Conservation (phyloP, 2,113 vertebrate species). For the Cygnus atratus region DNA sequence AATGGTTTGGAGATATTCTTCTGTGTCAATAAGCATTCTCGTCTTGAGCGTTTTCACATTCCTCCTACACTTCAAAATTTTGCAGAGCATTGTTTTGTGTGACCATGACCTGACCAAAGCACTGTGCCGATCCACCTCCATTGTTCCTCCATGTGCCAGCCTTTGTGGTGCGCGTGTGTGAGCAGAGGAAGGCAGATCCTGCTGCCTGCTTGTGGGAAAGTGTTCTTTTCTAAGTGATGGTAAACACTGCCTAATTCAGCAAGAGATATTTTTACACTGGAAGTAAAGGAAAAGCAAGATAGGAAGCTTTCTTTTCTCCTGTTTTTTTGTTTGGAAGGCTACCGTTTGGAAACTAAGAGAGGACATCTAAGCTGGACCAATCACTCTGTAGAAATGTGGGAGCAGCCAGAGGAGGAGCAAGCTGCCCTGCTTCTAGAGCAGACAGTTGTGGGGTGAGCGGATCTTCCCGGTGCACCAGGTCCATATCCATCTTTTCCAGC, state of each 20-base stretch:
- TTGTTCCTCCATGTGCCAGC: neutral
- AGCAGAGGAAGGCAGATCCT: neutral
- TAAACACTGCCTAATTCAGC: neutral
- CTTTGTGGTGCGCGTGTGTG: neutral
- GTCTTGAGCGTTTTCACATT: neutral
- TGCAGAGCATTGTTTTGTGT: slow-evolving; percentile 37
- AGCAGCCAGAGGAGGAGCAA: neutral
- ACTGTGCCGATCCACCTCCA: neutral
- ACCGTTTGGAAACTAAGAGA: neutral
- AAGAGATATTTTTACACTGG: neutral
- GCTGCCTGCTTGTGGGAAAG: slow-evolving; percentile 30
- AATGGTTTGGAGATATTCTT: slow-evolving; percentile 29
- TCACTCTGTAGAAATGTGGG: fast-evolving
- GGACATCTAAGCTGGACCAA: fast-evolving
- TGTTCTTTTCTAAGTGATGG: slow-evolving; percentile 38
- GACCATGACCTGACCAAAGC: neutral
- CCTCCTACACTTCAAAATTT: slow-evolving; percentile 47
- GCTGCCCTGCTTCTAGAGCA: neutral
- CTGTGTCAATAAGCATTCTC: slow-evolving; percentile 39
- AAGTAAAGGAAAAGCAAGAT: neutral
- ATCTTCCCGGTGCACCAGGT: neutral
- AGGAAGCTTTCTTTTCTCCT: neutral
- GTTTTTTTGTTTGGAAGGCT: neutral
- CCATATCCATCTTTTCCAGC: neutral
- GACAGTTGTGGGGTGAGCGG: neutral